These are phyloP conservation scores for Eulemur mongoz DNA, from an alignment of 2,797 vertebrate genomes.

Conservation along the genomic window DNA sequence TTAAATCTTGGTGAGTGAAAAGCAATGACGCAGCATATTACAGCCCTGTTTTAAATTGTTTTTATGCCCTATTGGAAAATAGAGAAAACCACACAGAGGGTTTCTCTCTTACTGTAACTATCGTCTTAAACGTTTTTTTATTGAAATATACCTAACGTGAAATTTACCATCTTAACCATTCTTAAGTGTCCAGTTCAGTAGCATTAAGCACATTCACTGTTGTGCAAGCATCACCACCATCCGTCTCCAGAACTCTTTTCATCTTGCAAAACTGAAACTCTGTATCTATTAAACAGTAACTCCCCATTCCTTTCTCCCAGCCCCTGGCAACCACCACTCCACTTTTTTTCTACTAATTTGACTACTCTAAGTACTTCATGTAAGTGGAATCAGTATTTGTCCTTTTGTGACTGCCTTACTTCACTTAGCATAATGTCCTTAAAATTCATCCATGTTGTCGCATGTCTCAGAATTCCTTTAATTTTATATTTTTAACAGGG, in stretches of 20 bases:
- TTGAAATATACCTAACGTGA: background rate
- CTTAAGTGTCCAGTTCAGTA: background rate
- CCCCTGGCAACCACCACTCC: no score
- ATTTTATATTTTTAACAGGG: background rate
- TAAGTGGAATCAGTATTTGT: background rate
- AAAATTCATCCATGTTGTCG: background rate
- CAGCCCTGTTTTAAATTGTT: background rate
- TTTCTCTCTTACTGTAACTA: background rate
- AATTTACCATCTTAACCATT: background rate
- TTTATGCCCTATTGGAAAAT: background rate
- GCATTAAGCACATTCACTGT: background rate
- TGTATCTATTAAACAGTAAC: background rate
- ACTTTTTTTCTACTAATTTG: background rate
- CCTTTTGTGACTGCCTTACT: background rate
- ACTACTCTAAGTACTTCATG: background rate
- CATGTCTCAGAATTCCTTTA: background rate
- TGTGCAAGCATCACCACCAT: background rate
- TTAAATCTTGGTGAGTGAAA: background rate
- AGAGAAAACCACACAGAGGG: background rate
- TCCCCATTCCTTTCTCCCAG: background rate
- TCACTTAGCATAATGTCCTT: background rate
- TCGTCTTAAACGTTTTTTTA: background rate
- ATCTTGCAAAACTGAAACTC: background rate
- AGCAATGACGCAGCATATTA: fast-evolving
- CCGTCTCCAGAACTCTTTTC: background rate